Evolutionary conservation across 2,113 vertebrate species (phyloP).

Genomic region (Azemiops feae): DNA sequence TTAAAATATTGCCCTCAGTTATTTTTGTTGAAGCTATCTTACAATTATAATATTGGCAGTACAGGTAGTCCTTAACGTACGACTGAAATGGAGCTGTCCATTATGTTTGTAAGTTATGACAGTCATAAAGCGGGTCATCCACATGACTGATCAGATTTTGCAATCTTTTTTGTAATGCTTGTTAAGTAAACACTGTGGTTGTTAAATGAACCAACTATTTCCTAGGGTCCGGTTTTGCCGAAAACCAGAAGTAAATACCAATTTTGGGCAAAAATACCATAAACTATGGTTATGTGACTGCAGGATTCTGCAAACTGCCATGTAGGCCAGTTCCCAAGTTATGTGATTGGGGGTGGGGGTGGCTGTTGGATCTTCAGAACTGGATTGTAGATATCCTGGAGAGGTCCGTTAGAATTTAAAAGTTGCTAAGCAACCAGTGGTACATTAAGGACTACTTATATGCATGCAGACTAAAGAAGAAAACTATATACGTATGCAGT

Average conservation of each 20-base stretch:
- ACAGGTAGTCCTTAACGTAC: background rate
- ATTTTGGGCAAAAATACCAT: background rate
- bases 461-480: background rate
- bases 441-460: background rate
- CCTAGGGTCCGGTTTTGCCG: background rate
- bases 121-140: background rate
- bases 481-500: background rate
- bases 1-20: background rate
- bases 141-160: background rate
- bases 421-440: background rate
- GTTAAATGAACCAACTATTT: background rate
- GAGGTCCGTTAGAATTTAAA: background rate
- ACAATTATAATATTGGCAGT: background rate
- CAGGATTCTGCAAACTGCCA: background rate
- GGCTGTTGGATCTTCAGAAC: background rate
- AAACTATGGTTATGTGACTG: background rate
- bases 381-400: background rate
- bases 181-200: background rate
- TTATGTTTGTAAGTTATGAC: background rate
- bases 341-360: background rate
- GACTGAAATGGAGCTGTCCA: background rate
- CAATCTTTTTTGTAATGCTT: background rate
- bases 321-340: background rate
- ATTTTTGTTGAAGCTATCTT: background rate
- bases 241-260: background rate